These are phyloP conservation scores for Pygmarrhopalites habei DNA, from an alignment of 1,140 invertebrate genomes.

Conservation along the genomic window DNA sequence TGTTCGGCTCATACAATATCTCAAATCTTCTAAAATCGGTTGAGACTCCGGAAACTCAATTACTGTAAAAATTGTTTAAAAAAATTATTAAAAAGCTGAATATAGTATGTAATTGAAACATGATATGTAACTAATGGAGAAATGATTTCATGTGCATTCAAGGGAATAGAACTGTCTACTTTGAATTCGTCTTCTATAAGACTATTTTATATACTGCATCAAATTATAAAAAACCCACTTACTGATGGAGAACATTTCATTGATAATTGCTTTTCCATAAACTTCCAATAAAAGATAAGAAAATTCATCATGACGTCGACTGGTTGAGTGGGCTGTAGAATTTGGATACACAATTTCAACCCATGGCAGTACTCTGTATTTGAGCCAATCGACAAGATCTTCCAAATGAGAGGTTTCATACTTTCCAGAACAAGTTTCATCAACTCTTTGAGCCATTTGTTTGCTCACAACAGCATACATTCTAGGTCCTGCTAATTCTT, in stretches of 20 bases:
- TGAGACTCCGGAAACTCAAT: constrained; percentile 89
- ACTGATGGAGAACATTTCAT: constrained; percentile 91
- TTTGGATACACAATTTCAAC: constrained; percentile 65
- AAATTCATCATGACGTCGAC: constrained; percentile 68
- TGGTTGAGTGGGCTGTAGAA: constrained; percentile 44
- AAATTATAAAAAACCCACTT: too few relatives aligned
- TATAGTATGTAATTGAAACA: too few relatives aligned
- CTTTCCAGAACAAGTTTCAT: constrained; percentile 19
- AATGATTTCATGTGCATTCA: too few relatives aligned
- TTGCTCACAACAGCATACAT: constrained; percentile 23
- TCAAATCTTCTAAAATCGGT: constrained; percentile 83
- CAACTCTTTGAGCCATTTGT: constrained; percentile 22
- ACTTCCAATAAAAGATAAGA: constrained; percentile 78
- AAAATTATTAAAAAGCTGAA: too few relatives aligned
- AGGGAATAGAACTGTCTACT: too few relatives aligned
- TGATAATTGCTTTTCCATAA: constrained; percentile 78
- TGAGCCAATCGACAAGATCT: constrained; percentile 56
- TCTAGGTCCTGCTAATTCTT: constrained; percentile 40
- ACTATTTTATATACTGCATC: too few relatives aligned
- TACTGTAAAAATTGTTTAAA: not conserved
- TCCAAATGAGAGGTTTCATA: constrained; percentile 28
- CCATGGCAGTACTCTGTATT: constrained; percentile 74
- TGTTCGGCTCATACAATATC: constrained; percentile 74
- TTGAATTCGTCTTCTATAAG: too few relatives aligned
- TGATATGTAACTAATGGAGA: too few relatives aligned